A percentile compares a stretch with the other conserved stretches of the same genome.
phyloP scores from a whole-genome alignment of 2,888 invertebrate species.

The Acleris cristana region DNA sequence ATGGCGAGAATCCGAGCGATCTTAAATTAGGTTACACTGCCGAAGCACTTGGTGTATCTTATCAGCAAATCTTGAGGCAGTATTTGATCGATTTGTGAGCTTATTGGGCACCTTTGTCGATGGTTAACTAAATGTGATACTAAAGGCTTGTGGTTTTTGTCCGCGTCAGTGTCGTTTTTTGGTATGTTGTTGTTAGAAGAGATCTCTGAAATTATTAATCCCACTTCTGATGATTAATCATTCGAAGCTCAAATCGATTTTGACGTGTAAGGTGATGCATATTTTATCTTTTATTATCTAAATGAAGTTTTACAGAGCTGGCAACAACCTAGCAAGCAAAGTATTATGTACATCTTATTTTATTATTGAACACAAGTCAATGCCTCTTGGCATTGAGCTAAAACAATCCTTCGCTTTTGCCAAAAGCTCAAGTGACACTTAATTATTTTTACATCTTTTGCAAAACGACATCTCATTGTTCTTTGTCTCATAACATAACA shows the following conservation, averaged over 20 bases:
- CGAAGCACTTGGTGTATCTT: background rate
- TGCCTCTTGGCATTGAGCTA: background rate
- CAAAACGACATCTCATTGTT: constrained; percentile 7
- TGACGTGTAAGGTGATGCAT: no score
- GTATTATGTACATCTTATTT: background rate
- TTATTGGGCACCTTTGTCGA: no score
- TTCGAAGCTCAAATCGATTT: no score
- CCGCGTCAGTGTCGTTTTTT: no score
- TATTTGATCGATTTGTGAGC: background rate
- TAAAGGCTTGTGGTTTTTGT: no score
- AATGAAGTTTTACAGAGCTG: no score
- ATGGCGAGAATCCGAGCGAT: constrained; percentile 53
- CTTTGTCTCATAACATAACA: constrained; percentile 13
- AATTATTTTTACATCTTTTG: background rate
- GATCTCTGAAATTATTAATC: no score
- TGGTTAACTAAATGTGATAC: no score
- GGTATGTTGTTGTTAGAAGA: no score
- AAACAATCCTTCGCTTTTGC: background rate
- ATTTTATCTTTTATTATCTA: no score
- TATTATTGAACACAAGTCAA: background rate
- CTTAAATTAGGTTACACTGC: constrained; percentile 29
- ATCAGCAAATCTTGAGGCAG: background rate
- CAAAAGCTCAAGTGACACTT: background rate
- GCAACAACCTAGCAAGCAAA: no score
- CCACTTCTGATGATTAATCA: no score